Base-by-base conservation (phyloP, 2,113 vertebrate species). In the Indicator indicator region DNA sequence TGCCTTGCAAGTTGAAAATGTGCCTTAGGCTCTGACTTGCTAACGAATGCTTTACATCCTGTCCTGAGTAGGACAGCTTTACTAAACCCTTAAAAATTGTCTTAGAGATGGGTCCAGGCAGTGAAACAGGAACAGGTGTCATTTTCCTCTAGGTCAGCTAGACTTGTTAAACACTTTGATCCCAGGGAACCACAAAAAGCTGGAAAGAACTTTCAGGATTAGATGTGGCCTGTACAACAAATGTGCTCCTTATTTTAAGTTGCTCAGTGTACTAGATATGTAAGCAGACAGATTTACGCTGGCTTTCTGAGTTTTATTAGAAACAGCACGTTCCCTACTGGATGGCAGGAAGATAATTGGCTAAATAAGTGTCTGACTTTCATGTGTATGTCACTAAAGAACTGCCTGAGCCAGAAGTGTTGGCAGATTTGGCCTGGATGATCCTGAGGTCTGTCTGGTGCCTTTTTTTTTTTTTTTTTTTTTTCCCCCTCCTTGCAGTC, bases 211-310 rank as follows among this genome's bases (percentile, higher is more conserved):
- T 76, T 55, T 30, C 5, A 40, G 93, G 71, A 73, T 91, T 87
- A 82, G 36, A 28, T 73, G 89, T 88, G 90, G 76, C 64, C 64
- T 76, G 63, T 76, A 50, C 16, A 79, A 54, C 89, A 83, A 83
- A 87, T 63, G 63, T 89, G 78, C 63, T 94, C n/a, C 71, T 67
- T 62, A 55, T 69, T 87, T 58, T 32, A 16, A 54, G 50, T 76
- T 89, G 65, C 55, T 86, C 33, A 8, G 2, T 50, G 62, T 48
- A 27, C 54, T 63, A 58, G 58, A 87, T 79, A 18, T 36, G n/a
- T 91, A 63, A 95, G 80, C 93, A 94, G 84, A 54, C 84, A 84
- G 85, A 84, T 93, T 91, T 82, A n/a, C 36, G 62, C 36, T 42
- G 82, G 38, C 84, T 94, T 95, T 93, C n/a, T 83, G 50, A 17